Conservation (phyloP, 1,140 invertebrate species). For the Nasonia giraulti region DNA sequence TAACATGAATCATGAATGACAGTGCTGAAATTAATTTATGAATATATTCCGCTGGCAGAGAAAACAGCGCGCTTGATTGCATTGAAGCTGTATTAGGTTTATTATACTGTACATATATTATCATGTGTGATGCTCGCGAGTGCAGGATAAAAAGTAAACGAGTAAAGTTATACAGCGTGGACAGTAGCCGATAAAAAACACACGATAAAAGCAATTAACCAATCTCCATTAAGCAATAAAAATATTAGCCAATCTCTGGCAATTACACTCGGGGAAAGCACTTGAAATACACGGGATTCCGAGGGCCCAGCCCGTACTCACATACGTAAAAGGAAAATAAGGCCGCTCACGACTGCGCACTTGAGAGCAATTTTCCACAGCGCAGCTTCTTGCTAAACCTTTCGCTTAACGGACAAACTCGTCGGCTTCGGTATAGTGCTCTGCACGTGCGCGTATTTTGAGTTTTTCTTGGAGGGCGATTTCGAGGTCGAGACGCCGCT, state of each 20-base stretch:
- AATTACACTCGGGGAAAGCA: background rate
- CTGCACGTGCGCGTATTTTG: slow-evolving; percentile 51
- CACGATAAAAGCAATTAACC: background rate
- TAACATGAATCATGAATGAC: slow-evolving; percentile 46
- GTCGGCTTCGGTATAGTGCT: slow-evolving; percentile 53
- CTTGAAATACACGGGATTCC: background rate
- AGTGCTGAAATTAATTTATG: slow-evolving; percentile 49
- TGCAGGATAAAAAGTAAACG: background rate
- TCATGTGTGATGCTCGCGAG: too few species aligned
- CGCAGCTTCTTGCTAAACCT: slow-evolving; percentile 21
- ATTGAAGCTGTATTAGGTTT: slow-evolving; percentile 38
- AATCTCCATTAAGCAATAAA: slow-evolving; percentile 3
- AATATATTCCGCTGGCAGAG: background rate
- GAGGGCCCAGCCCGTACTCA: background rate
- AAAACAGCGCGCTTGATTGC: slow-evolving; percentile 2
- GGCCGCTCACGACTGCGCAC: background rate
- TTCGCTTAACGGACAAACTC: slow-evolving; percentile 40
- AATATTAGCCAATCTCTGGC: slow-evolving; percentile 3
- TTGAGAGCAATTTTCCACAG: background rate
- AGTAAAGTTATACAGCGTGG: background rate
- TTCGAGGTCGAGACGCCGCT: background rate
- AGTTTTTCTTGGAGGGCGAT: slow-evolving; percentile 29
- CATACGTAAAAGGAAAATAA: background rate
- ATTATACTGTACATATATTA: background rate
- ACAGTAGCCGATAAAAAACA: too few species aligned